Conservation (phyloP, 1,140 invertebrate genomes). For the Bombyx mori region DNA sequence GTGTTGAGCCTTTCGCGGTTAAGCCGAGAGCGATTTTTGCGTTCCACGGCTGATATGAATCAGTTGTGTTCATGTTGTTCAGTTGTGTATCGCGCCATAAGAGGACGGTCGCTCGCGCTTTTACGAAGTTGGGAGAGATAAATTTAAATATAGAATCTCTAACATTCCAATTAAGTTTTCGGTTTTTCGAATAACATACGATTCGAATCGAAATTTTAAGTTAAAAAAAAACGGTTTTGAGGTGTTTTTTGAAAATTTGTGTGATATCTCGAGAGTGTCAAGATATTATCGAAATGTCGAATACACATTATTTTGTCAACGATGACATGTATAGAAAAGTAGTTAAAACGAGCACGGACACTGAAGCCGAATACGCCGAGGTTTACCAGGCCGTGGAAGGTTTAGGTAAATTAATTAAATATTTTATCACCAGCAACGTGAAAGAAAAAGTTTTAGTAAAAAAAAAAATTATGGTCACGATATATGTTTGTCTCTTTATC, state of each 20-base stretch:
- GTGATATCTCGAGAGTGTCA: too few relatives aligned
- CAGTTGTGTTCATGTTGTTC: slow-evolving; percentile 51
- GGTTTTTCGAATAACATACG: too few relatives aligned
- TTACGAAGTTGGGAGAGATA: slow-evolving; percentile 32
- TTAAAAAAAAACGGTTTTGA: slow-evolving; percentile 11
- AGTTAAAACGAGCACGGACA: slow-evolving; percentile 40
- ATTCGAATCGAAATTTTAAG: too few relatives aligned
- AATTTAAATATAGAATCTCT: slow-evolving; percentile 62
- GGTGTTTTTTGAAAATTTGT: slow-evolving; percentile 16
- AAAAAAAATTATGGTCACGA: too few relatives aligned
- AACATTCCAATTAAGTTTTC: slow-evolving; percentile 28
- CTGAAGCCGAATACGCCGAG: slow-evolving; percentile 49
- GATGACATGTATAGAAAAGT: slow-evolving; percentile 62
- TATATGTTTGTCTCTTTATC: too few relatives aligned
- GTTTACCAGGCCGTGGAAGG: slow-evolving; percentile 55
- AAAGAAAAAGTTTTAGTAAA: too few relatives aligned
- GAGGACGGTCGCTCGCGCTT: slow-evolving; percentile 55
- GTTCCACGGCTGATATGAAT: slow-evolving; percentile 51
- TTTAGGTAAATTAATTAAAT: slow-evolving; percentile 36
- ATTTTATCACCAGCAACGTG: neutral
- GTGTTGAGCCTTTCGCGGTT: slow-evolving; percentile 33
- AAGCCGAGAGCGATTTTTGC: slow-evolving; percentile 51
- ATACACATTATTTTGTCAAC: slow-evolving; percentile 53
- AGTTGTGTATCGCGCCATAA: slow-evolving; percentile 27
- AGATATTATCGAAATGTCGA: slow-evolving; percentile 34